Percentiles rank a stretch among this genome's conserved stretches.
phyloP scores from a whole-genome alignment of 2,797 vertebrate genomes.

The Pteronotus mesoamericanus region DNA sequence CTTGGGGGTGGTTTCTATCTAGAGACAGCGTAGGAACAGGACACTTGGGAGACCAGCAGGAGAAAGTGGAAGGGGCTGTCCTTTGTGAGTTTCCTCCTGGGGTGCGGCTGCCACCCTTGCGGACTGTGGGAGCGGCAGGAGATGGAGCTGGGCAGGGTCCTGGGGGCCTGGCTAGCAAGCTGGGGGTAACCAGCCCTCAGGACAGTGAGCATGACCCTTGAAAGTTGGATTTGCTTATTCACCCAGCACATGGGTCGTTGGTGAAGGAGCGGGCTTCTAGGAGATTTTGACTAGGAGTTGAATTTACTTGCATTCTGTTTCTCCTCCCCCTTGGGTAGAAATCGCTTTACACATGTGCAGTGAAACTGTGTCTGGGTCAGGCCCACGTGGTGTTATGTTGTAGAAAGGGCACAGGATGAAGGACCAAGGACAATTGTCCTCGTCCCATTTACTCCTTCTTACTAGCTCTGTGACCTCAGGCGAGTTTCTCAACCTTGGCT shows the following conservation, averaged over 20 bases:
- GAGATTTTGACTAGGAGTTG: neutral
- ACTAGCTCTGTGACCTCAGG: neutral
- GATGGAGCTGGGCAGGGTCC: neutral
- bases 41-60: neutral
- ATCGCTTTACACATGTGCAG: neutral
- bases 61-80: neutral
- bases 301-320: neutral
- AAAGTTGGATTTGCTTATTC: neutral
- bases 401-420: neutral
- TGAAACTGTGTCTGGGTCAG: neutral
- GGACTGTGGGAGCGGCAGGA: neutral
- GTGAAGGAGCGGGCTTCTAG: neutral
- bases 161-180: neutral
- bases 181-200: neutral
- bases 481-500: neutral
- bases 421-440: neutral
- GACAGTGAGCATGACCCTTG: neutral
- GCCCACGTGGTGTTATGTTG: rapidly evolving
- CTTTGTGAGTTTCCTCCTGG: neutral
- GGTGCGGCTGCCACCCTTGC: neutral
- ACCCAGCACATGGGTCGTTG: rapidly evolving
- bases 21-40: neutral
- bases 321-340: neutral
- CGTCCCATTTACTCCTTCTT: neutral
- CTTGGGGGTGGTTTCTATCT: neutral